These are phyloP conservation scores for Ispidina lecontei DNA, from an alignment of 2,797 vertebrate species.

Conservation along the genomic window DNA sequence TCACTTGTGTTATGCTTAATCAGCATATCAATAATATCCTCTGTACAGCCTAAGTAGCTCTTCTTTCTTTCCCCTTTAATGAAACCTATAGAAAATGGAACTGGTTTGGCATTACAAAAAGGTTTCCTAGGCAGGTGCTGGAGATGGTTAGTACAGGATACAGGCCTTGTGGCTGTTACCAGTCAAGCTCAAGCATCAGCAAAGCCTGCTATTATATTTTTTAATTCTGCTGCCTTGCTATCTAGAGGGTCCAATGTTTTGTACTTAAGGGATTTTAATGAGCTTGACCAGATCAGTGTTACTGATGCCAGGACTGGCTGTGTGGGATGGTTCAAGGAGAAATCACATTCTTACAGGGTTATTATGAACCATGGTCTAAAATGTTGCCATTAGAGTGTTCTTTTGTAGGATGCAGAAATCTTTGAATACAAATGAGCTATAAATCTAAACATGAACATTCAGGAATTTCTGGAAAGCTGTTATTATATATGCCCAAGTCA, in stretches of 20 bases:
- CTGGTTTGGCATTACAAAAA: constrained; percentile 57
- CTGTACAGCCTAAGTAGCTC: constrained; percentile 46
- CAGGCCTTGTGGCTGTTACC: constrained; percentile 51
- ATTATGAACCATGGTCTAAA: constrained; percentile 28
- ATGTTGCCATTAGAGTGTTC: neutral
- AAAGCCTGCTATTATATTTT: constrained; percentile 40
- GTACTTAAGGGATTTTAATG: constrained; percentile 4
- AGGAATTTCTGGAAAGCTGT: constrained; percentile 41
- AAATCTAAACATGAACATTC: constrained; percentile 56
- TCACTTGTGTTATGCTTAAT: constrained; percentile 70
- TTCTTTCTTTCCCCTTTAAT: constrained; percentile 49
- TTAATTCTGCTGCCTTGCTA: constrained; percentile 4
- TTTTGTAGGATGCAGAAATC: neutral
- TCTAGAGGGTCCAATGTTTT: neutral
- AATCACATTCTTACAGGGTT: constrained; percentile 52
- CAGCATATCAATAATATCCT: constrained; percentile 63
- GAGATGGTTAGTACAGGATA: constrained; percentile 33
- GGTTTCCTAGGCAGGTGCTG: constrained; percentile 61
- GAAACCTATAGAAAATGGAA: constrained; percentile 58
- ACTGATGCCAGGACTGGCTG: neutral
- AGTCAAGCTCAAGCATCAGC: constrained; percentile 38
- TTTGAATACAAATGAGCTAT: constrained; percentile 24
- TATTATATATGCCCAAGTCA: neutral
- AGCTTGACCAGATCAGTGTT: constrained; percentile 50
- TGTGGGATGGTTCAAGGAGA: constrained; percentile 19